These are phyloP conservation scores for Psittacara wagleri DNA, from an alignment of 2,113 vertebrate genomes.

Conservation along the genomic window DNA sequence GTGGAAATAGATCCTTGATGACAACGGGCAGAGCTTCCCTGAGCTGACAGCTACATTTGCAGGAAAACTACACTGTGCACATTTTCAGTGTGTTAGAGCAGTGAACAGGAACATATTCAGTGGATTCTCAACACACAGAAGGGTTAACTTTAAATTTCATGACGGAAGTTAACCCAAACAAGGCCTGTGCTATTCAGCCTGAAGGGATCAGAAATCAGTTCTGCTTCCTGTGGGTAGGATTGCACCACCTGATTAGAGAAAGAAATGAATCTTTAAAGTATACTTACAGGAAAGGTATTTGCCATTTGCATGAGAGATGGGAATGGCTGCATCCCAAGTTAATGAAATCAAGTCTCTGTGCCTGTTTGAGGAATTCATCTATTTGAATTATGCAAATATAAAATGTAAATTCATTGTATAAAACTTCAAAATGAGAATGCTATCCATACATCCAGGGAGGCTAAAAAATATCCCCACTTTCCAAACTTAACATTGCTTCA, in stretches of 20 bases:
- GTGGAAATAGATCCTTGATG: neutral
- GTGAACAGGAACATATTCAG: neutral
- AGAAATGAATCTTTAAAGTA: constrained; percentile 50
- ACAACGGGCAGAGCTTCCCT: neutral
- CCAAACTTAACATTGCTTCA: constrained; percentile 8
- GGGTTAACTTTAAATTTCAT: neutral
- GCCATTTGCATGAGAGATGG: constrained; percentile 43
- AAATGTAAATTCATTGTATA: constrained; percentile 41
- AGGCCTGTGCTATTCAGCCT: neutral
- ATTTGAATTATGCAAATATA: constrained; percentile 60
- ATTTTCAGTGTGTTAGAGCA: neutral
- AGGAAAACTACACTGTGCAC: neutral
- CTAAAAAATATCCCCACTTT: neutral
- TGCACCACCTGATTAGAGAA: constrained; percentile 59
- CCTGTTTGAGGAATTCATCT: constrained; percentile 48
- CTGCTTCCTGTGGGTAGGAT: constrained; percentile 40
- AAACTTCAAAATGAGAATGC: constrained; percentile 40
- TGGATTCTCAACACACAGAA: neutral
- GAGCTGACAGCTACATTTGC: neutral
- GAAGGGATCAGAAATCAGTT: constrained; percentile 64
- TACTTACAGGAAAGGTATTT: constrained; percentile 56
- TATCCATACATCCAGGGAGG: neutral
- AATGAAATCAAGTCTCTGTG: constrained; percentile 60
- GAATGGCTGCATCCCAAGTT: constrained; percentile 48
- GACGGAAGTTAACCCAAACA: neutral